Percentiles rank a stretch among this genome's conserved stretches.
phyloP scores from a whole-genome alignment of 1,140 invertebrate species.

The Meloidogyne floridensis region DNA sequence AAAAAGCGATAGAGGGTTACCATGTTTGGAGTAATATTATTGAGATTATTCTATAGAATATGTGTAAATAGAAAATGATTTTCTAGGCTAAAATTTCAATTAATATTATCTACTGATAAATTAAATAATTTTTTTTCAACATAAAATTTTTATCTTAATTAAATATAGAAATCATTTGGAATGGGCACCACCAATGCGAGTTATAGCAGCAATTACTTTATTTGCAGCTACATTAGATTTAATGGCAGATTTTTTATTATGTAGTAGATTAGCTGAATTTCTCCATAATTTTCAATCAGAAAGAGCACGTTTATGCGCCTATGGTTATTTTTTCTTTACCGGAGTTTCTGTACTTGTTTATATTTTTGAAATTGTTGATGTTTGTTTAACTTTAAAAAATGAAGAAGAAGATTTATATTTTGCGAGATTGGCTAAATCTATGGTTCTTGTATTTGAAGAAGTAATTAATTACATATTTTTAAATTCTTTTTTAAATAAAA shows the following conservation, averaged over 20 bases:
- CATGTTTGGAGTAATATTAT: too few species aligned
- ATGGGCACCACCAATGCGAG: slow-evolving; percentile 63
- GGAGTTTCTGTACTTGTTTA: slow-evolving; percentile 62
- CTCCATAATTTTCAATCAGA: slow-evolving; percentile 60
- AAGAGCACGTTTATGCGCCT: slow-evolving; percentile 55
- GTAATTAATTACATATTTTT: slow-evolving; percentile 31
- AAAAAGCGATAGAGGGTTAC: too few species aligned
- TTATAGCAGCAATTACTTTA: slow-evolving; percentile 63
- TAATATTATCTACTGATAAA: too few species aligned
- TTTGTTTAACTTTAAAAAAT: slow-evolving; percentile 62
- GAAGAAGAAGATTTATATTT: slow-evolving; percentile 65
- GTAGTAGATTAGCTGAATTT: slow-evolving; percentile 57
- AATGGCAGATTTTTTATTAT: slow-evolving; percentile 62
- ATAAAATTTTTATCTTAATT: slow-evolving; percentile 8
- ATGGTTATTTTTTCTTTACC: slow-evolving; percentile 65
- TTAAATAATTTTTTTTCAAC: too few species aligned
- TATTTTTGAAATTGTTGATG: slow-evolving; percentile 63
- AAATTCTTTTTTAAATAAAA: not conserved
- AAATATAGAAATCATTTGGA: slow-evolving; percentile 56
- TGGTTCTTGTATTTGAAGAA: slow-evolving; percentile 63
- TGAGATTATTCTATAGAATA: too few species aligned
- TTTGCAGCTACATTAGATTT: slow-evolving; percentile 64
- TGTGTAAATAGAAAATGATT: too few species aligned
- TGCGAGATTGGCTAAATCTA: slow-evolving; percentile 60
- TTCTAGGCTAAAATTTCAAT: too few species aligned